phyloP scores from a whole-genome alignment of 2,113 vertebrate species.

The Menura novaehollandiae region DNA sequence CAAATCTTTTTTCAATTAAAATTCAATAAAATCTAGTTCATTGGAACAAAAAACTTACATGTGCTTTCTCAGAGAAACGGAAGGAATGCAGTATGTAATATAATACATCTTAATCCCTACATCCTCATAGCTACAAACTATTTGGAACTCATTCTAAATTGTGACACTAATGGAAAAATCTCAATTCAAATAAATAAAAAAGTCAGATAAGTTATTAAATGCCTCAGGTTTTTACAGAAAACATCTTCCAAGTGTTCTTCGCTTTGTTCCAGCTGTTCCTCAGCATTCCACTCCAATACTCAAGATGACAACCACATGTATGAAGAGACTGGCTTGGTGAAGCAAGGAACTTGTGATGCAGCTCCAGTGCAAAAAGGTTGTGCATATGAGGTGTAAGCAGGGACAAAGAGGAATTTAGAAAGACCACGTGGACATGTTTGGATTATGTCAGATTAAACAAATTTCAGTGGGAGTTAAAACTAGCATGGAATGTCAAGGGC shows the following conservation, averaged over 20 bases:
- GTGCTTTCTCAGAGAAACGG: neutral
- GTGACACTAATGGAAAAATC: neutral
- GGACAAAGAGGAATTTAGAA: neutral
- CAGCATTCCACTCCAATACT: neutral
- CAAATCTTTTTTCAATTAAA: neutral
- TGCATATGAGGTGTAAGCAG: neutral
- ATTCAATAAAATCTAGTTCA: neutral
- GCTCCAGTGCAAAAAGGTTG: neutral
- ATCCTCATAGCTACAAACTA: neutral
- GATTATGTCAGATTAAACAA: neutral
- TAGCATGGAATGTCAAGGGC: neutral
- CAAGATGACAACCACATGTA: neutral
- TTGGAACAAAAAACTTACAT: neutral
- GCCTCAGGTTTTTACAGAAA: neutral
- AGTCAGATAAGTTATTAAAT: neutral
- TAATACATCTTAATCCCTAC: neutral
- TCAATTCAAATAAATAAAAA: neutral
- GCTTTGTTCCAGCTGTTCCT: neutral
- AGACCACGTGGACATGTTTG: neutral
- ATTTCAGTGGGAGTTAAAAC: neutral
- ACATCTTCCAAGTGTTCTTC: neutral
- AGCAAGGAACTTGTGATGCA: neutral
- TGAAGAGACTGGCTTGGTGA: neutral
- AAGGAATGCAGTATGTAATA: neutral
- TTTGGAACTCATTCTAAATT: neutral